These are phyloP conservation scores for Drosophila tristis DNA, from an alignment of 1,140 invertebrate species.

Conservation along the genomic window DNA sequence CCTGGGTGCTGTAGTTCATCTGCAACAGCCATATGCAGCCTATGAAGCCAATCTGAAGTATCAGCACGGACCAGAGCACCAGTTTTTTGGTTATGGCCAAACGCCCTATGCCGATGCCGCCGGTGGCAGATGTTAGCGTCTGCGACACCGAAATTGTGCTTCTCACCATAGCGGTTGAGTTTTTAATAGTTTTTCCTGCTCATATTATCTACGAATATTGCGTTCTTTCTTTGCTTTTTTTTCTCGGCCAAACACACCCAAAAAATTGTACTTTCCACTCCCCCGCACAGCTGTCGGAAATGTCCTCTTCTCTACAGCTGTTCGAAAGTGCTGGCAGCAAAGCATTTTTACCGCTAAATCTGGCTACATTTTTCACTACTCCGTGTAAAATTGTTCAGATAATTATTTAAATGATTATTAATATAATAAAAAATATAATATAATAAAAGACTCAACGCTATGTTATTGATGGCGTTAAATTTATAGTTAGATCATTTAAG, in stretches of 20 bases:
- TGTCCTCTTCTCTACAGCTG: constrained; percentile 34
- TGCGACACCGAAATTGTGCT: constrained; percentile 15
- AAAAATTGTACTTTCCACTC: constrained; percentile 34
- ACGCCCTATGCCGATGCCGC: constrained; percentile 30
- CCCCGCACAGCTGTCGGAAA: constrained; percentile 57
- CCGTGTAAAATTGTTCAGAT: no score
- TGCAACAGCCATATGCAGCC: constrained; percentile 75
- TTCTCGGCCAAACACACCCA: constrained; percentile 64
- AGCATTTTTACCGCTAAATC: constrained; percentile 14
- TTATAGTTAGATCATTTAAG: no score
- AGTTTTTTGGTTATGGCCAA: constrained; percentile 68
- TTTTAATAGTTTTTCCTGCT: constrained; percentile 5
- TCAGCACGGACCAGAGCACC: constrained; percentile 70
- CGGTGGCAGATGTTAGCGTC: constrained; percentile 7
- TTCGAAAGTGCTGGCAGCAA: not conserved
- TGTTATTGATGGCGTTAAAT: no score
- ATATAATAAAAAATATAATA: no score
- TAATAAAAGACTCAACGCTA: no score
- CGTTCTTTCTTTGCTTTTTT: constrained; percentile 11
- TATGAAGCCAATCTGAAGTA: constrained; percentile 71
- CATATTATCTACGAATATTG: constrained; percentile 24
- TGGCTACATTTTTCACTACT: not conserved
- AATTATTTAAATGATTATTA: no score
- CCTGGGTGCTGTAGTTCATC: constrained; percentile 42
- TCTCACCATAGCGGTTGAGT: constrained; percentile 47